Percentiles rank a stretch among this genome's conserved stretches.
These are phyloP conservation scores for Onychorhynchus coronatus DNA, from an alignment of 2,113 vertebrate genomes.

Conservation along the genomic window DNA sequence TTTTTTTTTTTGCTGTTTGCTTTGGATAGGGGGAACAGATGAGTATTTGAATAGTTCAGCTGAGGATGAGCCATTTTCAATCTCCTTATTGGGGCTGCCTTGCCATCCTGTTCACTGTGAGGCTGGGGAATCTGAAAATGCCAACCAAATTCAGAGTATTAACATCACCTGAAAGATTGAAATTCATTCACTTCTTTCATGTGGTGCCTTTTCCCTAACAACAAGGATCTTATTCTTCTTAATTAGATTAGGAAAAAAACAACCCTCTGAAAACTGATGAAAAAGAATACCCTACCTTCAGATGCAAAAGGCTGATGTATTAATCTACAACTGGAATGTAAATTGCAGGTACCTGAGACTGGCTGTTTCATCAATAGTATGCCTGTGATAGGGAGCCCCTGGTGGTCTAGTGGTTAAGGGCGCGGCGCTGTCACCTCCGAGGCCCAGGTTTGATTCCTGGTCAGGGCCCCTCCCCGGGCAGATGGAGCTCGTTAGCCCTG, in stretches of 20 bases:
- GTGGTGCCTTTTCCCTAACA: background rate
- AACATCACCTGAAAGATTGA: background rate
- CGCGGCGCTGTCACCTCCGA: too few relatives aligned
- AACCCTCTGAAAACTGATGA: background rate
- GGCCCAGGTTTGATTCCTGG: too few relatives aligned
- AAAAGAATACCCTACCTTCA: background rate
- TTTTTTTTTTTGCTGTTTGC: background rate
- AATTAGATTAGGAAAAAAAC: background rate
- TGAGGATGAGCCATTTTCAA: background rate
- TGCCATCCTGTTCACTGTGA: background rate
- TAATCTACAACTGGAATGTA: background rate
- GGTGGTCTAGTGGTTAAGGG: too few relatives aligned
- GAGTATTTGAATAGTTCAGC: background rate
- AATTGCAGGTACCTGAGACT: background rate
- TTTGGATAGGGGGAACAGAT: background rate
- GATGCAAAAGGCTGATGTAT: background rate
- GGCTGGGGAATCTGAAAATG: background rate
- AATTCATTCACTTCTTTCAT: background rate
- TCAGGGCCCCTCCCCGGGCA: too few relatives aligned
- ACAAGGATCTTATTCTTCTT: background rate
- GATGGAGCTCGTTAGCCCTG: too few relatives aligned
- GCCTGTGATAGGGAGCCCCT: too few relatives aligned
- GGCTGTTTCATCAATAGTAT: background rate
- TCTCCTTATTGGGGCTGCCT: background rate
- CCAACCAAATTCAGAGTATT: background rate